phyloP scores from a whole-genome alignment of 2,888 invertebrate genomes.

The Cheilosia variabilis region DNA sequence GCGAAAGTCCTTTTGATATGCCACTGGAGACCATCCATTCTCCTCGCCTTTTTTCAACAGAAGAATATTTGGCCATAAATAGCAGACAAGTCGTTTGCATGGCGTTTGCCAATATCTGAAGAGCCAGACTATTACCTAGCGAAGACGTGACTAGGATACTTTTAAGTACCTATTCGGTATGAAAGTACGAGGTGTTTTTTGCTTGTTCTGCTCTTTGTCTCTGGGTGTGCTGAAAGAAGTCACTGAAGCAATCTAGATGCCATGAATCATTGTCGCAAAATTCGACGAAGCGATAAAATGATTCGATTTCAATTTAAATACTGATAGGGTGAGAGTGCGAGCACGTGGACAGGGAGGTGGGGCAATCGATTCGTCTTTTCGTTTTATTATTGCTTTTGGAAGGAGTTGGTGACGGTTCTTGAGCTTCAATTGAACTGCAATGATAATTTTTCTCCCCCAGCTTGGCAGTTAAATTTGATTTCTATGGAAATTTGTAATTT shows the following conservation, averaged over 20 bases:
- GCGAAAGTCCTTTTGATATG: constrained; percentile 41
- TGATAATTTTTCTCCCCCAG: constrained; percentile 57
- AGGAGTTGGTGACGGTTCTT: constrained; percentile 34
- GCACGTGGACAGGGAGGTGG: not conserved
- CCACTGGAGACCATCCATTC: not conserved
- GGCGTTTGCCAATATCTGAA: constrained; percentile 39
- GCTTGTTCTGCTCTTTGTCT: constrained; percentile 30
- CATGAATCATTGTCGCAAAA: constrained; percentile 68
- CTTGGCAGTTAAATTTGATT: constrained; percentile 57
- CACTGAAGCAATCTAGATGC: constrained; percentile 42
- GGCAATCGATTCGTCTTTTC: constrained; percentile 37
- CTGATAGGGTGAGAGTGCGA: constrained; percentile 10
- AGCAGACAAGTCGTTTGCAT: constrained; percentile 55
- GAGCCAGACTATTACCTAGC: constrained; percentile 48
- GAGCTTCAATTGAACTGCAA: constrained; percentile 62
- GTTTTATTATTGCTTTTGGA: constrained; percentile 5
- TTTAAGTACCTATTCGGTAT: constrained; percentile 38
- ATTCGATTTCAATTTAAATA: constrained; percentile 73
- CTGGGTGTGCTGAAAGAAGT: constrained; percentile 35
- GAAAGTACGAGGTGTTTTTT: constrained; percentile 15
- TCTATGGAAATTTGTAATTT: constrained; percentile 53
- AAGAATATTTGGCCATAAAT: constrained; percentile 51
- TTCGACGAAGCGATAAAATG: constrained; percentile 71
- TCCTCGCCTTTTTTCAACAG: not conserved
- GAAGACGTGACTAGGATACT: constrained; percentile 40